Evolutionary conservation across 2,113 vertebrate species (phyloP).

Genomic region (Rana temporaria): DNA sequence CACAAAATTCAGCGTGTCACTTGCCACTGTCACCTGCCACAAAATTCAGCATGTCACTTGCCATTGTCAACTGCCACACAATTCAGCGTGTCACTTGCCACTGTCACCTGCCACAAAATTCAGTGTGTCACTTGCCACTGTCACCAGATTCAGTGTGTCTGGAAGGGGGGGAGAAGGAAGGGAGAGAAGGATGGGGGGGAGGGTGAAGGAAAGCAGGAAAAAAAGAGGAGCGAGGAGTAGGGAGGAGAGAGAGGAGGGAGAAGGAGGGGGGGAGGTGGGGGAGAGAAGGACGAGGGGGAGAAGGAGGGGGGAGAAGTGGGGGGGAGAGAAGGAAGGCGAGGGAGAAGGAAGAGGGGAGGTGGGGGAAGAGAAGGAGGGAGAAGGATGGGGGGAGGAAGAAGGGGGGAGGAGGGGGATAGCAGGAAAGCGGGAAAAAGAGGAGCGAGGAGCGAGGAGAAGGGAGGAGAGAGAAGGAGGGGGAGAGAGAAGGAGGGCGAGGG

Average conservation of each 20-base stretch:
- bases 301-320: neutral
- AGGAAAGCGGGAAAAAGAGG: neutral
- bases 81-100: no score
- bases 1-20: no score
- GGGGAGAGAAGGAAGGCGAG: neutral
- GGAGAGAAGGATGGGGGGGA: neutral
- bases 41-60: no score
- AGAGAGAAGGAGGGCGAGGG: slow-evolving; percentile 3
- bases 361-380: no score
- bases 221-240: neutral
- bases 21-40: no score
- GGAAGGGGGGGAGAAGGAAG: no score
- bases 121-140: no score
- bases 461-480: neutral
- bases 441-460: neutral
- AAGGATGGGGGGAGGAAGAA: no score
- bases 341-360: neutral
- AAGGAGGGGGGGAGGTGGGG: no score
- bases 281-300: neutral
- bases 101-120: no score
- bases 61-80: no score
- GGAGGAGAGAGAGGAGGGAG: neutral
- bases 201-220: neutral
- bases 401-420: no score
- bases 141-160: neutral